Percentiles rank a stretch among this genome's conserved stretches.
Evolutionary conservation across 2,888 invertebrate species (phyloP).

Genomic region (Athalia cordata): DNA sequence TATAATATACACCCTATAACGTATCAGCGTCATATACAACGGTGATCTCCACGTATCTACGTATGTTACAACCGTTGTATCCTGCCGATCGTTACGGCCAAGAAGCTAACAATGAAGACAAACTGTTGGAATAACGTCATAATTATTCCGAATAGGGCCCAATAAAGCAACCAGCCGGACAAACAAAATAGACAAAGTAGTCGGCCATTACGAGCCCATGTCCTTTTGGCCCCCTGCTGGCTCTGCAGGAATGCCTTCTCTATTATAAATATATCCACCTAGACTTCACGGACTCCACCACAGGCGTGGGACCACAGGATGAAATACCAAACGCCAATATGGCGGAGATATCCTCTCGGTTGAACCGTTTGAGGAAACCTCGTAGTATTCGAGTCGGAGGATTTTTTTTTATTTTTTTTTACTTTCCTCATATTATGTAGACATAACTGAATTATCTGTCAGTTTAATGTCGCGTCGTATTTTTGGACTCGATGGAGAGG

Average conservation of each 20-base stretch:
- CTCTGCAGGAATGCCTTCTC: slow-evolving; percentile 63
- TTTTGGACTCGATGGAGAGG: too few relatives aligned
- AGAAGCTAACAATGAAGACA: slow-evolving; percentile 46
- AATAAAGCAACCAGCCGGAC: slow-evolving; percentile 52
- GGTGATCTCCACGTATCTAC: background rate
- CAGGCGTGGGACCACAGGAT: slow-evolving; percentile 62
- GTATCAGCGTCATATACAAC: background rate
- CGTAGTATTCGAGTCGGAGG: too few relatives aligned
- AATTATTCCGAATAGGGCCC: slow-evolving; percentile 51
- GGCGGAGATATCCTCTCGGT: slow-evolving; percentile 6
- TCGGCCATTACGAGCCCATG: slow-evolving; percentile 65
- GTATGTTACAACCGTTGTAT: slow-evolving; percentile 6
- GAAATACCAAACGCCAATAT: slow-evolving; percentile 43
- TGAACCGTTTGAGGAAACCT: too few relatives aligned
- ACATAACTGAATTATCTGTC: too few relatives aligned
- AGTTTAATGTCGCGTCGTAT: too few relatives aligned
- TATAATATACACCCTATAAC: background rate
- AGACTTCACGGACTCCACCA: slow-evolving; percentile 53
- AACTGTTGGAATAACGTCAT: slow-evolving; percentile 52
- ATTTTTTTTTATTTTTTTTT: background rate
- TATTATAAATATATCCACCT: slow-evolving; percentile 68
- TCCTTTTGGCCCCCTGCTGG: slow-evolving; percentile 67
- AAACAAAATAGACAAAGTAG: slow-evolving; percentile 62
- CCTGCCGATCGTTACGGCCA: slow-evolving; percentile 45
- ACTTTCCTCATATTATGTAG: background rate